phyloP scores from a whole-genome alignment of 2,888 invertebrate species.

The Drosophila maculinotata region DNA sequence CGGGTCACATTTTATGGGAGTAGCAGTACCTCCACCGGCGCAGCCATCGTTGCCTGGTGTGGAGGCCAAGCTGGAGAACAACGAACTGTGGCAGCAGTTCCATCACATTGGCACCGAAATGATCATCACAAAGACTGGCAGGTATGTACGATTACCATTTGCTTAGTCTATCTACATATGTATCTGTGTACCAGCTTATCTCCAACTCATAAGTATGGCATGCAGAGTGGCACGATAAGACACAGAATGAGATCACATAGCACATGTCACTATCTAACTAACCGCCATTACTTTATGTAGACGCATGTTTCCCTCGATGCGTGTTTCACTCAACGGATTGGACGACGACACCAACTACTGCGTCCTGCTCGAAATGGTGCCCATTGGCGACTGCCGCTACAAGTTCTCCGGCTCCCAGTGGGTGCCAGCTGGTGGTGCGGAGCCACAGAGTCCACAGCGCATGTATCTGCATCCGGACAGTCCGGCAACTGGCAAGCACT shows the following conservation, averaged over 20 bases:
- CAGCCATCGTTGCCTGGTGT: conserved; percentile 80
- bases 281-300: conserved; percentile 86
- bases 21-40: conserved; percentile 70
- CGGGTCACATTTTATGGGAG: conserved; percentile 63
- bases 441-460: conserved; percentile 91
- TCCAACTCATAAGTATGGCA: conserved; percentile 30
- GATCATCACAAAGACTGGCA: conserved; percentile 92
- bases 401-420: conserved; percentile 93
- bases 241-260: conserved; percentile 26
- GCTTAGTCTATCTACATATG: conserved; percentile 38
- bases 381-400: conserved; percentile 91
- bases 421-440: conserved; percentile 94
- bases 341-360: conserved; percentile 93
- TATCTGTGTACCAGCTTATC: conserved; percentile 52
- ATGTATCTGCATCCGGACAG: conserved; percentile 94
- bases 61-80: conserved; percentile 88
- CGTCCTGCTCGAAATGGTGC: conserved; percentile 91
- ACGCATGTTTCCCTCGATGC: conserved; percentile 96
- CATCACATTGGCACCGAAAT: conserved; percentile 90
- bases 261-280: conserved; percentile 43
- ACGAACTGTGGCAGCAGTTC: conserved; percentile 90
- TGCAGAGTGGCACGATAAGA: conserved; percentile 56
- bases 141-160: conserved; percentile 86
- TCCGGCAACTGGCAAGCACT: conserved; percentile 92
- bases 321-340: conserved; percentile 90